Base-by-base conservation (phyloP, 2,888 invertebrate genomes). In the Drosophila conformis region DNA sequence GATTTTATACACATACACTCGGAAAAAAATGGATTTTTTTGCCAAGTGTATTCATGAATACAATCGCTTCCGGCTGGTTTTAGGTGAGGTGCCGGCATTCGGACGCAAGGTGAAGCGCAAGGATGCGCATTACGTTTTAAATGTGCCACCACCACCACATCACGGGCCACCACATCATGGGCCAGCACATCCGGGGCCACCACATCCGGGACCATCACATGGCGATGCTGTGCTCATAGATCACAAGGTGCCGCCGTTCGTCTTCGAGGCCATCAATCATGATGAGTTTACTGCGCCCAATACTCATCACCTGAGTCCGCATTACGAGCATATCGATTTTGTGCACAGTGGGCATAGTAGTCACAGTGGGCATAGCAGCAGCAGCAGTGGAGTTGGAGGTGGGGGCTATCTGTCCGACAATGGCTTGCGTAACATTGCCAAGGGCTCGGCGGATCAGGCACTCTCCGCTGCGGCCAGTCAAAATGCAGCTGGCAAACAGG, bases 361-460 rank as follows among this genome's bases (percentile, higher is more conserved):
- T 10, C 29, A 38, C 29, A 54, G 27, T 21, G 49, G 36, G 0
- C 76, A 73, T 35, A 51, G 58, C 27, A n/a, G 40, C 42, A 54
- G 68, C 29, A 38, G 66, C 38, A 42, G 66, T 33, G 62, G 46
- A 15, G 15, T 15, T 25, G 46, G 21, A 46, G 15, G 73, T 11
- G 76, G 80, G 4, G 54, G 79, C 11, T 91, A 74, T n/a, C 69
- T 91, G 7, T 94, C 94, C 64, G 96, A 96, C 71, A 96, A 96
- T 69, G 96, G 96, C 0, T 91, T 97, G 31, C 94, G 96, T 76
- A 95, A 95, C 60, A 95, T 96, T 57, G 96, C 96, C 4, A 95
- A 95, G 63, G 96, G 96, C 0, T 96, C 96, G 0, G 96, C 96
- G 0, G 96, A 96, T 87, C 96, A 96, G 90, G 96, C 97, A 6